phyloP scores from a whole-genome alignment of 1,140 invertebrate species.

The Ephestia elutella region DNA sequence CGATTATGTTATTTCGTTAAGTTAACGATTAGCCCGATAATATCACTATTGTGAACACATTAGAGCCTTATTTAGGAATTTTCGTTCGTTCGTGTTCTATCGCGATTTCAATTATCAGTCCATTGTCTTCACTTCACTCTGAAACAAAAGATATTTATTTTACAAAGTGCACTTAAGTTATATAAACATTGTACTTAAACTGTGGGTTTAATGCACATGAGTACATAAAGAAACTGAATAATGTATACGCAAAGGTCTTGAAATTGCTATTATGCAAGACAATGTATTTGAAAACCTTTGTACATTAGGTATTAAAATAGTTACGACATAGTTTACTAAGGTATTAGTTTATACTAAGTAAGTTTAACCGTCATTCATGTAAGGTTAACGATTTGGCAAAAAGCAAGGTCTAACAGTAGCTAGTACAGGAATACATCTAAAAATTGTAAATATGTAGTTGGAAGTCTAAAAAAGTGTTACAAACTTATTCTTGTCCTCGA shows the following conservation, averaged over 20 bases:
- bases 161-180: not conserved
- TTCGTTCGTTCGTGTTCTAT: slow-evolving; percentile 12
- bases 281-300: too few relatives aligned
- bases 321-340: too few relatives aligned
- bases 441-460: too few relatives aligned
- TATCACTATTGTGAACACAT: not conserved
- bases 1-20: not conserved
- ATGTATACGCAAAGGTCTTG: not conserved
- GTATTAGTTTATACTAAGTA: too few relatives aligned
- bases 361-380: too few relatives aligned
- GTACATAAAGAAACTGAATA: not conserved
- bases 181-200: not conserved
- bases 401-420: too few relatives aligned
- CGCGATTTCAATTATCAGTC: slow-evolving; percentile 10
- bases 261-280: too few relatives aligned
- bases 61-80: not conserved
- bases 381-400: too few relatives aligned
- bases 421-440: too few relatives aligned
- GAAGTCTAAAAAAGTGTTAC: too few relatives aligned
- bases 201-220: not conserved
- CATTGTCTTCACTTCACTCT: not conserved
- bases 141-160: slow-evolving; percentile 7
- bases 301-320: too few relatives aligned
- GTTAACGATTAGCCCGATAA: slow-evolving; percentile 3
- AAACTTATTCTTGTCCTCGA: too few relatives aligned